Evolutionary conservation across 2,797 vertebrate species (phyloP).

Genomic region (Sebastes wilsoni): DNA sequence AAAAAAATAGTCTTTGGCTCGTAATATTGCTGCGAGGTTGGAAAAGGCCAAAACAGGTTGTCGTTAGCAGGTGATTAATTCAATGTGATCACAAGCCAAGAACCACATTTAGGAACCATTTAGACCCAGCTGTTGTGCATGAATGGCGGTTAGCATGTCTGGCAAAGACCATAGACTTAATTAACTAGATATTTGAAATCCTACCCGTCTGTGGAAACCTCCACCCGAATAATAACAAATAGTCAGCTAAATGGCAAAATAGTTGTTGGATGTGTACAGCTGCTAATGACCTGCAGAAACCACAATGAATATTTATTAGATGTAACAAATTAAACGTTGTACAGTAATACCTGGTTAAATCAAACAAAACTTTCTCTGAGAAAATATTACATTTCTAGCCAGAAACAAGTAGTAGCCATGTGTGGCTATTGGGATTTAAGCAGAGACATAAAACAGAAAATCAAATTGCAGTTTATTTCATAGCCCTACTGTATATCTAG

Average conservation of each 20-base stretch:
- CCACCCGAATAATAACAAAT: constrained; percentile 21
- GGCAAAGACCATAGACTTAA: constrained; percentile 19
- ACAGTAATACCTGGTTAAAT: background rate
- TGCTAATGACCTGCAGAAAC: constrained; percentile 14
- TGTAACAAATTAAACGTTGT: background rate
- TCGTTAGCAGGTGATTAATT: constrained; percentile 45
- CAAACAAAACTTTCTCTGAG: background rate
- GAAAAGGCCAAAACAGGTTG: constrained; percentile 30
- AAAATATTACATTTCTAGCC: background rate
- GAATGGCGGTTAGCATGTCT: constrained; percentile 17
- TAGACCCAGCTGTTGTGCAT: constrained; percentile 21
- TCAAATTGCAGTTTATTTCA: background rate
- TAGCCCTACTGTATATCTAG: background rate
- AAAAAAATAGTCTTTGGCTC: background rate
- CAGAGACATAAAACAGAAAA: background rate
- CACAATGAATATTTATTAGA: background rate
- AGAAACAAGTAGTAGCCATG: background rate
- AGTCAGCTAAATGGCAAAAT: constrained; percentile 6
- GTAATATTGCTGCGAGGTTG: background rate
- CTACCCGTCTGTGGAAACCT: constrained; percentile 11
- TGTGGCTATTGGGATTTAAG: background rate
- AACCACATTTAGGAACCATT: constrained; percentile 37
- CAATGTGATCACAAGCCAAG: constrained; percentile 33
- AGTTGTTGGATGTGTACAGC: background rate
- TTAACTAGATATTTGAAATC: constrained; percentile 38